phyloP scores from a whole-genome alignment of 2,888 invertebrate species.

The Campoplex nolae region DNA sequence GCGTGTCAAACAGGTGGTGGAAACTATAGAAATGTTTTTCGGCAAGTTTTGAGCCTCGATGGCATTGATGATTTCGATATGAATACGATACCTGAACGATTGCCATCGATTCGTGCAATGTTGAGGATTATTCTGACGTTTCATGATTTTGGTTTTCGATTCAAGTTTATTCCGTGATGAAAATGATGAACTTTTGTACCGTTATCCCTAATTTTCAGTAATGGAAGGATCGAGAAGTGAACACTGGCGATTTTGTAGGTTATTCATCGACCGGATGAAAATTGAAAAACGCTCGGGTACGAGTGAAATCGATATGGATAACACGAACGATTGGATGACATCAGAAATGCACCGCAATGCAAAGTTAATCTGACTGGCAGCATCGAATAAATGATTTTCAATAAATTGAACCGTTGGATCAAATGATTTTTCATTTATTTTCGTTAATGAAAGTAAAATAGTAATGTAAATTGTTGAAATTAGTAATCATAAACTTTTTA shows the following conservation, averaged over 20 bases:
- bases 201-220: background rate
- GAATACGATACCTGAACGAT: too few species aligned
- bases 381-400: background rate
- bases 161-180: background rate
- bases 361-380: background rate
- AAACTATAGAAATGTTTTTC: background rate
- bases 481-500: background rate
- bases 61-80: background rate
- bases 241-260: background rate
- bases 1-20: background rate
- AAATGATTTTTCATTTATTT: background rate
- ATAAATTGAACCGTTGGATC: background rate
- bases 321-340: background rate
- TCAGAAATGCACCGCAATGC: background rate
- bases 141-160: too few species aligned
- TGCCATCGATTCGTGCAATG: too few species aligned
- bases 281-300: background rate
- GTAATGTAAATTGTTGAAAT: too few species aligned
- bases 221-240: background rate
- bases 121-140: too few species aligned
- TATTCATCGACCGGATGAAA: background rate
- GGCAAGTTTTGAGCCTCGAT: background rate
- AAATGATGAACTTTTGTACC: too few species aligned
- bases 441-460: background rate
- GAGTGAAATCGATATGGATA: background rate